Conservation (phyloP, 1,140 invertebrate genomes). For the Cryptotermes secundus region DNA sequence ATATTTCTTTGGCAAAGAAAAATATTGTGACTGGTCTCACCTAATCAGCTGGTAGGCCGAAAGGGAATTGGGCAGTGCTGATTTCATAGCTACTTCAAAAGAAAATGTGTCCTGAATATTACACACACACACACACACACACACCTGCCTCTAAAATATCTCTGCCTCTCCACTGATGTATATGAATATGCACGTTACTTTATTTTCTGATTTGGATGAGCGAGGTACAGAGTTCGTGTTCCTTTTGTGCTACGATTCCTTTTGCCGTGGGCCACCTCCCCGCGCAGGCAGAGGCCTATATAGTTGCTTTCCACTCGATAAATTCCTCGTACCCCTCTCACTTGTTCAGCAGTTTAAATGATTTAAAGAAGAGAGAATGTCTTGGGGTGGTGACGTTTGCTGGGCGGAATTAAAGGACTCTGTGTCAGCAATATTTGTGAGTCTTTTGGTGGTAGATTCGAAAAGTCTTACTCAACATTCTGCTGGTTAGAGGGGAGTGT, state of each 20-base stretch:
- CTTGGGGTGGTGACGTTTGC: constrained; percentile 3
- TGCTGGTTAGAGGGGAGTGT: not conserved
- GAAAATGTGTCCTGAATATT: no score
- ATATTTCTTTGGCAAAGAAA: no score
- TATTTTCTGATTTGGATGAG: no score
- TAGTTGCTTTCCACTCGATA: not conserved
- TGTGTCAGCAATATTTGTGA: constrained; percentile 27
- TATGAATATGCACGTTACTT: no score
- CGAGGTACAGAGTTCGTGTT: not conserved
- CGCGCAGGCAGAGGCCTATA: not conserved
- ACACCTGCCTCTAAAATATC: no score
- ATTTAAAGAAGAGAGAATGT: constrained; percentile 24
- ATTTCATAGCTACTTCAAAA: no score
- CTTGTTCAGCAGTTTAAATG: constrained; percentile 28
- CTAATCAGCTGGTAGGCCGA: no score
- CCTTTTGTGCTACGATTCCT: not conserved
- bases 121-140: no score
- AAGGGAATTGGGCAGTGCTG: no score
- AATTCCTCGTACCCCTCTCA: not conserved
- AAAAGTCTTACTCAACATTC: constrained; percentile 1
- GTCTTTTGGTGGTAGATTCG: not conserved
- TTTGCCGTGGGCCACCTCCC: not conserved
- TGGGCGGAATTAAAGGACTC: constrained; percentile 23
- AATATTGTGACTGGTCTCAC: no score
- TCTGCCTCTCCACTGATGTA: no score